Conservation (phyloP, 2,113 vertebrate genomes). For the Indicator maculatus region DNA sequence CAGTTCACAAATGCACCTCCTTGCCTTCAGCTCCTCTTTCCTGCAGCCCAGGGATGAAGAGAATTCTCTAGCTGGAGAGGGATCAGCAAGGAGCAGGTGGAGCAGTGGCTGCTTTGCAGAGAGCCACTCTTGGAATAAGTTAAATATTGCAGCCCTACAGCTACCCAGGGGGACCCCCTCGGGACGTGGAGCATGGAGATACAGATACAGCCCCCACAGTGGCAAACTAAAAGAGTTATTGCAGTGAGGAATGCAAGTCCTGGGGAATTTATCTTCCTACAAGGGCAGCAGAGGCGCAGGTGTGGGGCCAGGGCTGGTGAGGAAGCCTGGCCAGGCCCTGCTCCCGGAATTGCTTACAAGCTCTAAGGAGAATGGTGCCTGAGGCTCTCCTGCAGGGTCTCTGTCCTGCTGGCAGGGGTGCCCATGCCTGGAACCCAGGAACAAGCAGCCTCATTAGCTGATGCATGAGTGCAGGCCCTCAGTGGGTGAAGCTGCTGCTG, state of each 20-base stretch:
- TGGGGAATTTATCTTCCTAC: conserved; percentile 33
- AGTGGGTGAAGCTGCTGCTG: neutral
- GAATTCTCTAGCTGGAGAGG: conserved; percentile 13
- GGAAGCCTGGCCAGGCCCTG: neutral
- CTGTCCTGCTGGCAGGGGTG: neutral
- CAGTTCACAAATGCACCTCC: neutral
- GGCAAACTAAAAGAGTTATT: conserved; percentile 49
- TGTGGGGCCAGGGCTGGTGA: neutral
- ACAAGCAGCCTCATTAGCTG: neutral
- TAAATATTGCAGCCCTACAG: conserved; percentile 68
- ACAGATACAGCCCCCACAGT: conserved; percentile 19
- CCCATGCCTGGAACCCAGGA: neutral
- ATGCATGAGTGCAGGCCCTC: neutral
- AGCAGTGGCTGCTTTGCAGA: conserved; percentile 40
- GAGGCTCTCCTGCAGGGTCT: neutral
- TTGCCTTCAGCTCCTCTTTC: conserved; percentile 18
- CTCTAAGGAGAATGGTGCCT: neutral
- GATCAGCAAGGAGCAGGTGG: conserved; percentile 7
- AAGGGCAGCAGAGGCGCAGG: conserved; percentile 27
- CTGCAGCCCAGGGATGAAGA: neutral
- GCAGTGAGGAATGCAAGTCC: conserved; percentile 46
- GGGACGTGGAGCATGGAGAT: conserved; percentile 65
- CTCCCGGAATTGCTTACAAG: neutral
- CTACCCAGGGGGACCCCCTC: conserved; percentile 11
- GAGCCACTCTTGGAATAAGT: conserved; percentile 67